Evolutionary conservation across 2,888 invertebrate species (phyloP).

Genomic region (Parnassius apollo): DNA sequence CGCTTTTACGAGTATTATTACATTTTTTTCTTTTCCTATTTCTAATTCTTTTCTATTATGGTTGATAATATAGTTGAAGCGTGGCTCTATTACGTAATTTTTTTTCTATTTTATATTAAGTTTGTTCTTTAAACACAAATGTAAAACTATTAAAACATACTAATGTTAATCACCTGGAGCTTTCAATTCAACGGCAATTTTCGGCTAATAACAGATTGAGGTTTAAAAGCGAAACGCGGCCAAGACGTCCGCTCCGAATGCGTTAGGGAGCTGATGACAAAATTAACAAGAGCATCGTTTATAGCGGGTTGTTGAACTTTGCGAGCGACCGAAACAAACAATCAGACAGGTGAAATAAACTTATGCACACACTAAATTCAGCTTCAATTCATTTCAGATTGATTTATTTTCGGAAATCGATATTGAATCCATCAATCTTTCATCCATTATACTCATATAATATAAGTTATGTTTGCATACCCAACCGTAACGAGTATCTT

Average conservation of each 20-base stretch:
- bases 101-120: too few relatives aligned
- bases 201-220: conserved; percentile 31
- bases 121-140: too few relatives aligned
- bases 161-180: too few relatives aligned
- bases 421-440: conserved; percentile 24
- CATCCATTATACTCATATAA: neutral
- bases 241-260: conserved; percentile 45
- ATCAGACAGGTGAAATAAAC: conserved; percentile 56
- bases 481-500: too few relatives aligned
- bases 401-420: conserved; percentile 34
- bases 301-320: conserved; percentile 53
- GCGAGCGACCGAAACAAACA: conserved; percentile 39
- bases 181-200: too few relatives aligned
- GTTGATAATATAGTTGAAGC: too few relatives aligned
- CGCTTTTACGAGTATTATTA: too few relatives aligned
- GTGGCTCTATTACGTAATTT: too few relatives aligned
- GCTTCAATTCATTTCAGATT: conserved; percentile 35
- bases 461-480: neutral
- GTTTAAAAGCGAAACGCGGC: conserved; percentile 36
- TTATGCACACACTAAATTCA: conserved; percentile 37
- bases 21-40: too few relatives aligned
- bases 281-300: conserved; percentile 51
- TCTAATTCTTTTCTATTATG: too few relatives aligned
- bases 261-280: conserved; percentile 40
- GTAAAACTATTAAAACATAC: too few relatives aligned